Percentiles rank a stretch among this genome's conserved stretches.
phyloP scores from a whole-genome alignment of 2,113 vertebrate genomes.

The Esox niger region DNA sequence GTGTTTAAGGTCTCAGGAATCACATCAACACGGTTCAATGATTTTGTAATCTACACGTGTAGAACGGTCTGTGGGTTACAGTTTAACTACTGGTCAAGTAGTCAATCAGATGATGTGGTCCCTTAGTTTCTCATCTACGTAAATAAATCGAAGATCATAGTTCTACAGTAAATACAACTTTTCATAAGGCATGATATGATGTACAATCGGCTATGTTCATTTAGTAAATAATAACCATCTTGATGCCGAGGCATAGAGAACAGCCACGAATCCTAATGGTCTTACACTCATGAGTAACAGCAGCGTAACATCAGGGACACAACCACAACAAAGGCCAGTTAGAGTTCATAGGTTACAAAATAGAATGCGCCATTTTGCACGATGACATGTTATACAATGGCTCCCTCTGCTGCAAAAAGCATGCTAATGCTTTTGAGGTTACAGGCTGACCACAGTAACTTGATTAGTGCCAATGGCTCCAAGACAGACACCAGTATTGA shows the following conservation, averaged over 20 bases:
- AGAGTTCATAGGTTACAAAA: neutral
- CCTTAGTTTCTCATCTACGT: neutral
- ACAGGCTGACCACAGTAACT: neutral
- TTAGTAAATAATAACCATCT: neutral
- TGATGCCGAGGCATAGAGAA: neutral
- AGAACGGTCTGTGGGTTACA: too few species aligned
- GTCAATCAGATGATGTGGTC: neutral
- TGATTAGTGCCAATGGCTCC: neutral
- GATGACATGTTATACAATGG: neutral
- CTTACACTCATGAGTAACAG: too few species aligned
- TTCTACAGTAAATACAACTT: neutral
- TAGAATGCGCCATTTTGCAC: neutral
- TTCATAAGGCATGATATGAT: neutral
- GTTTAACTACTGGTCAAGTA: neutral
- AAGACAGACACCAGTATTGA: too few species aligned
- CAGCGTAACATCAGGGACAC: neutral
- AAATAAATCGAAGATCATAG: neutral
- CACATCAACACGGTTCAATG: too few species aligned
- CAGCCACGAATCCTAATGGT: neutral
- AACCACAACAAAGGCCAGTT: neutral
- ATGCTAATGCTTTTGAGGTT: neutral
- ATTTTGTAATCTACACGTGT: too few species aligned
- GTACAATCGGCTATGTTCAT: neutral
- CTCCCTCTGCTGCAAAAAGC: neutral
- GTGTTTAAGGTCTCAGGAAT: neutral